Evolutionary conservation across 2,888 invertebrate genomes (phyloP), one percentile per base, ranked within the genome.

Genomic region (Antheraea assamensis): DNA sequence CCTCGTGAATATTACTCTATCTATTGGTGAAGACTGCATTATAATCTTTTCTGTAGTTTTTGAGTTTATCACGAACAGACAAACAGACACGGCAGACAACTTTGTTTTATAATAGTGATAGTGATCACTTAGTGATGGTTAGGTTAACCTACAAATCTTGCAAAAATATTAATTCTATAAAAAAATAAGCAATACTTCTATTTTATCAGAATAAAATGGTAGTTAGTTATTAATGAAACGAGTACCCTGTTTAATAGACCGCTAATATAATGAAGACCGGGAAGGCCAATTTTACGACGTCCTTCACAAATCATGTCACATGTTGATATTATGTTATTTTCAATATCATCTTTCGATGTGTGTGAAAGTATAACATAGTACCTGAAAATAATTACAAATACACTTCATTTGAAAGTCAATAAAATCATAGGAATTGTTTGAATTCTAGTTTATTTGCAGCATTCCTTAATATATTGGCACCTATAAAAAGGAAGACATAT

Each of bases 291-390:
- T 3, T 73, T 30, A n/a, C 52, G 55, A 19, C 79, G 75, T 19
- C 49, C 61, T 15, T 58, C 71, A 72, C 77, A 77, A 31, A 71
- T 74, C 71, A 71, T 74, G 70, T 75, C 76, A 17, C 77, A 72
- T 30, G 71, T 66, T 31, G 71, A 61, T 49, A 75, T 64, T 15
- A 21, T 13, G 5, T 30, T 21, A 42, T 70, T 19, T 17, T 72
- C 72, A 21, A 17, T 8, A 15, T 72, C 2, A n/a, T 73, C 66
- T 31, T 47, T 58, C 1, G 74, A 61, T 5, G 73, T 70, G 42
- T 64, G 31, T 35, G 49, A 17, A 31, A 78, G 5, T 15, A 77
- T 64, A 7, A 73, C 76, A 71, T 77, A 79, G 68, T 76, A 75
- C 10, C 79, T 79, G 73, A 27, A 77, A 78, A 5, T 52, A 21